Evolutionary conservation across 2,797 vertebrate genomes (phyloP).

Genomic region (Echeneis naucrates): DNA sequence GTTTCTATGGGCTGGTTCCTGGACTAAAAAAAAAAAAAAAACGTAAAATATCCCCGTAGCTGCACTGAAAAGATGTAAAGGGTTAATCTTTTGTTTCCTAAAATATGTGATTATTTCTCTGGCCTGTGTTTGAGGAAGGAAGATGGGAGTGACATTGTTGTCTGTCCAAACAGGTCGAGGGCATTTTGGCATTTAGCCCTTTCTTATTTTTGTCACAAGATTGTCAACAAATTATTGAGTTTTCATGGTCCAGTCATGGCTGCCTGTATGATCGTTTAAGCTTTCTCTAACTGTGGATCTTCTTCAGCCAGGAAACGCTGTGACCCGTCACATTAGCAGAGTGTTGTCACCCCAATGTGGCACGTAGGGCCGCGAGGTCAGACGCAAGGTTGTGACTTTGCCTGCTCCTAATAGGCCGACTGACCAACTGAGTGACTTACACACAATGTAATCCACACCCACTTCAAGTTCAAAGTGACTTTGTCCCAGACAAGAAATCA

Average conservation of each 20-base stretch:
- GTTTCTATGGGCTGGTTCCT: neutral
- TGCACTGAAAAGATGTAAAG: no score
- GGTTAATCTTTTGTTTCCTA: slow-evolving; percentile 10
- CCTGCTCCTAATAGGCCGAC: neutral
- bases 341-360: neutral
- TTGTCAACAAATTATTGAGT: no score
- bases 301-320: slow-evolving; percentile 17
- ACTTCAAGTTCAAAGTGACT: slow-evolving; percentile 28
- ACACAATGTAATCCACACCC: neutral
- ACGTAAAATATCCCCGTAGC: no score
- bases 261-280: no score
- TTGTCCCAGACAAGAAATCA: neutral
- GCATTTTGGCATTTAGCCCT: neutral
- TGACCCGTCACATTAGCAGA: neutral
- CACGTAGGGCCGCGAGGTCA: no score
- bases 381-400: neutral
- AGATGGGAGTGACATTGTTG: neutral
- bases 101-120: slow-evolving; percentile 22
- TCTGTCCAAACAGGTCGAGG: neutral
- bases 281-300: neutral
- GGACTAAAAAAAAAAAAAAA: no score
- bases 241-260: no score
- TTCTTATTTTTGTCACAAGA: neutral
- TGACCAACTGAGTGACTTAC: slow-evolving; percentile 1
- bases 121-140: neutral